A percentile compares a stretch with the other conserved stretches of the same genome.
phyloP scores from a whole-genome alignment of 64 coral and sea anemone genomes.

The Pocillopora damicornis region DNA sequence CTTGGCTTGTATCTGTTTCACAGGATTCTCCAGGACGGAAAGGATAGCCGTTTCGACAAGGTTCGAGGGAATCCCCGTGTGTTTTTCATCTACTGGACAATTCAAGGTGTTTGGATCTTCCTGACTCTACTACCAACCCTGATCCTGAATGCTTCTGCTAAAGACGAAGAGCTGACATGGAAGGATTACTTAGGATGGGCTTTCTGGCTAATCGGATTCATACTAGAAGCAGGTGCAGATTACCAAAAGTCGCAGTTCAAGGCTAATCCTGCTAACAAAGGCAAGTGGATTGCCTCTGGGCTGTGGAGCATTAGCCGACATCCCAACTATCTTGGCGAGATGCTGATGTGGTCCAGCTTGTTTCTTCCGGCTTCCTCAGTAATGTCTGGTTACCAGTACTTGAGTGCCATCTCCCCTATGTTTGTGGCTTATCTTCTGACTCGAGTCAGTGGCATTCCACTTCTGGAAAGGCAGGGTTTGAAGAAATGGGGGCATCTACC shows the following conservation, averaged over 20 bases:
- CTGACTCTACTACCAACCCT: constrained; percentile 76
- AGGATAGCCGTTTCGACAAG: constrained; percentile 74
- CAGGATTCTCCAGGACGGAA: constrained; percentile 68
- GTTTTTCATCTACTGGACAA: constrained; percentile 80
- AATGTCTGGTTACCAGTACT: constrained; percentile 77
- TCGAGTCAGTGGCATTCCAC: constrained; percentile 82
- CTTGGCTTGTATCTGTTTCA: constrained; percentile 76
- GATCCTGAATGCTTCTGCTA: constrained; percentile 63
- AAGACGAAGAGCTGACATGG: constrained; percentile 72
- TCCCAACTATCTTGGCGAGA: constrained; percentile 96
- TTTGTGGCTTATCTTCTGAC: constrained; percentile 79
- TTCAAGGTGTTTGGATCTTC: constrained; percentile 87
- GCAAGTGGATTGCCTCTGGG: constrained; percentile 89
- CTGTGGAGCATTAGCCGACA: constrained; percentile 85
- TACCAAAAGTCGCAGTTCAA: constrained; percentile 84
- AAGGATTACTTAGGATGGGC: constrained; percentile 91
- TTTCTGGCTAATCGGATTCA: constrained; percentile 72
- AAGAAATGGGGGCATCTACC: constrained; percentile 82
- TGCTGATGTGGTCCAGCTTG: constrained; percentile 82
- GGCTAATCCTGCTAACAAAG: constrained; percentile 67
- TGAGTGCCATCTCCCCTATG: constrained; percentile 68
- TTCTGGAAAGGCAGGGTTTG: constrained; percentile 65
- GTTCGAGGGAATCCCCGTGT: constrained; percentile 68
- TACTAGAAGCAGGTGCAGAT: constrained; percentile 73
- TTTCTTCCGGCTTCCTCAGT: constrained; percentile 77